Evolutionary conservation across 92 coral and sea anemone species (phyloP).

Genomic region (Umimayanthus chanpuru): DNA sequence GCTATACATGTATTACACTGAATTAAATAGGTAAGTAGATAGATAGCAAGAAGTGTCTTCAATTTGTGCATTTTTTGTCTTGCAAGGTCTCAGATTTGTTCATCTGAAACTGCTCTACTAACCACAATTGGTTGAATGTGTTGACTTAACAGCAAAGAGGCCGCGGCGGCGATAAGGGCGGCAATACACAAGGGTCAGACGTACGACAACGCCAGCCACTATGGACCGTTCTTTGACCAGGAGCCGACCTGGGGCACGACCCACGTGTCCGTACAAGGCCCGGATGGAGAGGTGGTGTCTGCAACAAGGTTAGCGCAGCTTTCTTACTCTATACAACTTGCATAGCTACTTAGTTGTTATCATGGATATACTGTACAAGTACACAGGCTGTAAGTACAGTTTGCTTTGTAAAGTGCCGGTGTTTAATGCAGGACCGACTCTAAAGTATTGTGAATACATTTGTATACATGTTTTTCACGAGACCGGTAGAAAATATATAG

Average conservation of each 20-base stretch:
- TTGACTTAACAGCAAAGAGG: conserved; percentile 67
- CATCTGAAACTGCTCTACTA: too few relatives aligned
- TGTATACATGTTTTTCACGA: too few relatives aligned
- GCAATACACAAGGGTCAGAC: conserved; percentile 70
- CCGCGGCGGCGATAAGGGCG: conserved; percentile 60
- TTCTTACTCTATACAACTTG: not conserved
- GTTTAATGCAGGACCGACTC: not conserved
- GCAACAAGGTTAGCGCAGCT: conserved; percentile 74
- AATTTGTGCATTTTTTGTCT: too few relatives aligned
- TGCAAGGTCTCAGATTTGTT: too few relatives aligned
- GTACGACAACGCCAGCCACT: conserved; percentile 62
- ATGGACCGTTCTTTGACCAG: conserved; percentile 77
- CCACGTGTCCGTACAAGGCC: conserved; percentile 88
- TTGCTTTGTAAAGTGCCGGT: not conserved
- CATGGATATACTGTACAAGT: not conserved
- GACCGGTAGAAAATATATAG: too few relatives aligned
- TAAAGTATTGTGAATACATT: too few relatives aligned
- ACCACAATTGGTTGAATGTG: too few relatives aligned
- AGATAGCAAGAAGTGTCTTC: too few relatives aligned
- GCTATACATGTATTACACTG: too few relatives aligned
- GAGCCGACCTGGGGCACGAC: conserved; percentile 79
- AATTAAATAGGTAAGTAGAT: too few relatives aligned
- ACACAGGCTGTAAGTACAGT: not conserved
- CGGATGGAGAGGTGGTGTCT: conserved; percentile 89
- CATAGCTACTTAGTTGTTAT: too few relatives aligned